Evolutionary conservation across 2,888 invertebrate species (phyloP), one percentile per base, ranked within the genome.

Genomic region (Hydrotaea cyrtoneurina): DNA sequence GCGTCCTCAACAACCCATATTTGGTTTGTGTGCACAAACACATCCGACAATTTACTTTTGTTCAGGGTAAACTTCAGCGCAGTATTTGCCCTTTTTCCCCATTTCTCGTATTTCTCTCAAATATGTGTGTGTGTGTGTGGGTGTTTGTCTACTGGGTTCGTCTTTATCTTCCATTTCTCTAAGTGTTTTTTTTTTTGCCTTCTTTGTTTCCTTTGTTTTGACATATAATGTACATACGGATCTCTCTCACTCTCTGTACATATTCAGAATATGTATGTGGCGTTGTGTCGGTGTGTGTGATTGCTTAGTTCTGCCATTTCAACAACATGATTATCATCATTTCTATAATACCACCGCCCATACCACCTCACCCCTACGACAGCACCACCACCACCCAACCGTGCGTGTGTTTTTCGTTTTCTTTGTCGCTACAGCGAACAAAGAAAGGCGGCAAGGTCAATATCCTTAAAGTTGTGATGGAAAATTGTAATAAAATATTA

Each of bases 371-470:
- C 43, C 17, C 36, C 36, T 19, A 39, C 11, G 0, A 26, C n/a
- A 7, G 17, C 39, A 1, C 21, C 15, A 17, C 36, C 66, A 13
- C 10, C 19, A 19, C 11, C 46, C 43, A 21, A 15, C 43, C 21
- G 17, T 13, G 23, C 11, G 11, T 59, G 21, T 75, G 26, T 39
- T 77, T 23, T 53, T 53, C 5, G 19, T 72, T 72, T 39, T 53
- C 53, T 64, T 72, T 46, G 31, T 43, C 36, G 36, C 50, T 50
- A n/a, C n/a, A n/a, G 3, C 15, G n/a, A 72, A 78, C 76, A 82
- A 82, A 66, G 64, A 82, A 82, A 66, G 64, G 53, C 82, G 64
- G 53, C 82, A 85, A 79, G 81, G 78, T 85, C 81, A 79, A 82
- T 82, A 85, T 85, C 82, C 84, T 85, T 85, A 72, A 76, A 76